Conservation (phyloP, 2,113 vertebrate species). For the Columba livia region DNA sequence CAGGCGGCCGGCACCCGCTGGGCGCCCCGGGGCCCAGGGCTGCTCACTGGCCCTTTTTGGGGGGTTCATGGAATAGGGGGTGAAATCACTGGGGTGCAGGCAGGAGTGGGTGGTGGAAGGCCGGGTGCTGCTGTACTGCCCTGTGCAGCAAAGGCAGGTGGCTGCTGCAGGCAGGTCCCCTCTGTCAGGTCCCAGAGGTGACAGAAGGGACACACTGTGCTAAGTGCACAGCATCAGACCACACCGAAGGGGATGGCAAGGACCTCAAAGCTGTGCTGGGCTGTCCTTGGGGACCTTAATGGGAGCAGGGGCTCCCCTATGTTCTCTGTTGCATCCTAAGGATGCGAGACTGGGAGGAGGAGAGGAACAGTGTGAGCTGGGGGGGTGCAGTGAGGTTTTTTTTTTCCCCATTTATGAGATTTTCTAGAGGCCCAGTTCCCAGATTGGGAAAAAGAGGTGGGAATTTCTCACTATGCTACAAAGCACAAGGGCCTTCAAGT, state of each 20-base stretch:
- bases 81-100: neutral
- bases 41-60: neutral
- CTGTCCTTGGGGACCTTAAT: fast-evolving
- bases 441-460: neutral
- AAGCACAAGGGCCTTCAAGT: neutral
- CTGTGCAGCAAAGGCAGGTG: neutral
- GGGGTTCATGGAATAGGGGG: neutral
- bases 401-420: neutral
- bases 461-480: neutral
- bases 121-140: fast-evolving
- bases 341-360: neutral
- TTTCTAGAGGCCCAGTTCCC: neutral
- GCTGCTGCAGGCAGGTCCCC: neutral
- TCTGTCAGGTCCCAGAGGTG: neutral
- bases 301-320: neutral
- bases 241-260: neutral
- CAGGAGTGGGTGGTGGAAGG: neutral
- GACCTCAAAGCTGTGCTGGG: fast-evolving
- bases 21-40: neutral
- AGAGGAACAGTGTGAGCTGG: fast-evolving
- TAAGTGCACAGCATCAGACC: neutral
- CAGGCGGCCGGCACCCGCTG: neutral
- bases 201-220: neutral
- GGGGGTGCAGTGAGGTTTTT: neutral
- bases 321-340: neutral